A percentile compares a stretch with the other conserved stretches of the same genome.
phyloP scores from a whole-genome alignment of 53 echinoderm and acorn worm species.

The Paracentrotus lividus region DNA sequence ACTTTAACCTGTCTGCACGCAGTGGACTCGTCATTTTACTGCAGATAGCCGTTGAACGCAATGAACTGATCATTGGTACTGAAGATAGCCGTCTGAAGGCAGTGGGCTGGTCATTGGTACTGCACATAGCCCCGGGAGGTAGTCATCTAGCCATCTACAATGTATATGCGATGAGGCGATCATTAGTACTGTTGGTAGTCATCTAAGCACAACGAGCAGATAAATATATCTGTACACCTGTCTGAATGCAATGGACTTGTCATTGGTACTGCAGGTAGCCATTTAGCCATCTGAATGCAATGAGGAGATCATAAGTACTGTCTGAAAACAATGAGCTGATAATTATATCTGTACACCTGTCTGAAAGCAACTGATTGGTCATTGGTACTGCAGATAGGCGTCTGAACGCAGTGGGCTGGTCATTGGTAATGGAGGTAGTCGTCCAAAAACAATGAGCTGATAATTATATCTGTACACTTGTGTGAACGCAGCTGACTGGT shows the following conservation, averaged over 20 bases:
- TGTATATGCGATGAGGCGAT: neutral
- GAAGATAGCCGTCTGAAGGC: neutral
- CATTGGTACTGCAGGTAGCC: neutral
- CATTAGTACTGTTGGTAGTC: neutral
- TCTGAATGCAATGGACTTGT: neutral
- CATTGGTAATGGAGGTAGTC: neutral
- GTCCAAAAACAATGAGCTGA: neutral
- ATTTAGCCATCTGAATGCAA: neutral
- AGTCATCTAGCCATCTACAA: too few relatives aligned
- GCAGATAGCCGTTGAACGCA: neutral
- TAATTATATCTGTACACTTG: neutral
- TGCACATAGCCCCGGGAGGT: neutral
- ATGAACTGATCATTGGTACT: neutral
- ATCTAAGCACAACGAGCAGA: neutral
- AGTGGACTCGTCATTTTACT: too few relatives aligned
- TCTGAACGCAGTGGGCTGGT: neutral
- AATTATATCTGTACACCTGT: neutral
- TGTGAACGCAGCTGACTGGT: neutral
- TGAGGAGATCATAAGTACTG: too few relatives aligned
- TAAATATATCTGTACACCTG: neutral
- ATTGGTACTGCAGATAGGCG: neutral
- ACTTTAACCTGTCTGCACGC: neutral
- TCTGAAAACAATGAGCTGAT: neutral
- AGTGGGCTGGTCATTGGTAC: neutral
- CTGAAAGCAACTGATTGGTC: neutral